Evolutionary conservation across 2,797 vertebrate genomes (phyloP), one percentile per base, ranked within the genome.

Genomic region (Muscicapa comitata): DNA sequence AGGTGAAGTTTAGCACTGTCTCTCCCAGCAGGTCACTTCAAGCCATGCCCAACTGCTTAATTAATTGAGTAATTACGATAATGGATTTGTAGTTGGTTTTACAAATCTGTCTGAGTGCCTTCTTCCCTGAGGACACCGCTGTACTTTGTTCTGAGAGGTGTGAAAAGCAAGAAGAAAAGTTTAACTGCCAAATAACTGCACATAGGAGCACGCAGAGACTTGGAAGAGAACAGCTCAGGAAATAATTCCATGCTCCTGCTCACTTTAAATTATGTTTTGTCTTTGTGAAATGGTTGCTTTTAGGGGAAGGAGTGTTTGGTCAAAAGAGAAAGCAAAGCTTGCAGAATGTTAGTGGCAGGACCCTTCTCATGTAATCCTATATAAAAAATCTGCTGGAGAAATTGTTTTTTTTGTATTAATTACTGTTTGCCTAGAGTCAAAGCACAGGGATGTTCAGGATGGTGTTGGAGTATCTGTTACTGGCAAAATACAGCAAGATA

Each of bases 11-110:
- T 51, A 61, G 38, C 35, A 29, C 54, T 48, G 15, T 70, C 54
- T 85, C 68, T 93, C 65, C 47, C 54, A 86, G 57, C 66, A 85
- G 75, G 77, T 87, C 84, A 57, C 37, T 95, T 84, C 53, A 43
- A 90, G 62, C 67, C 42, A 48, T 85, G 67, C 74, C 65, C 68
- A 47, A 26, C 47, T 95, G 62, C 62, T 84, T 93, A 93, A 86
- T 94, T 93, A 90, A 94, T 62, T 68, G 80, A 81, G 70, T 87
- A 3, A 16, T 82, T 84, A 88, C 0, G 7, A 25, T 76, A 71
- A 86, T 68, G 65, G 77, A 57, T 95, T 94, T 2, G 1, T 82
- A 74, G 74, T 67, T 86, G 59, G 35, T 77, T 92, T 91, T 95
- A 79, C 59, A 84, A 51, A 73, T 75, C 37, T 81, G 72, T 51